Percentiles rank a stretch among this genome's conserved stretches.
phyloP scores from a whole-genome alignment of 2,113 vertebrate genomes.

The Catharus bicknelli region DNA sequence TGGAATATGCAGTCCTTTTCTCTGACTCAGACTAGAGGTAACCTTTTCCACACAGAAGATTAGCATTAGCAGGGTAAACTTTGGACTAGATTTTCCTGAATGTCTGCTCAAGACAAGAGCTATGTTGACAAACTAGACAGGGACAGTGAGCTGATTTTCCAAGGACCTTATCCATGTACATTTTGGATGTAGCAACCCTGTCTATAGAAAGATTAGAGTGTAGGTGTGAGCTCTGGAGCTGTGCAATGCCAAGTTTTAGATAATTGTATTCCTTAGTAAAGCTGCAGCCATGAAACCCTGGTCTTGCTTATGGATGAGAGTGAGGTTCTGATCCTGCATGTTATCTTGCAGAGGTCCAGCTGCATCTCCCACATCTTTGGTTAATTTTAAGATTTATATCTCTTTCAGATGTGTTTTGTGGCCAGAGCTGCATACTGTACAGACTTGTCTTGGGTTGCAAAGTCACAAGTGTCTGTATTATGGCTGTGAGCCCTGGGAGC shows the following conservation, averaged over 20 bases:
- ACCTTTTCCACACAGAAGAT: neutral
- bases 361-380: neutral
- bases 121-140: neutral
- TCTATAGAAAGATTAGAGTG: neutral
- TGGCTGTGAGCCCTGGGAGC: neutral
- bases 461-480: accelerated
- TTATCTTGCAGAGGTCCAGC: neutral
- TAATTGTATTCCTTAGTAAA: neutral
- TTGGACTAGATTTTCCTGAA: neutral
- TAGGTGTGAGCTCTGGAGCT: neutral
- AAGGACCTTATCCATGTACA: neutral
- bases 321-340: neutral
- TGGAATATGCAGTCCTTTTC: neutral
- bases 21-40: neutral
- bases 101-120: neutral
- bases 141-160: neutral
- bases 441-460: neutral
- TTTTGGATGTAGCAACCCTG: neutral
- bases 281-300: neutral
- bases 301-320: accelerated
- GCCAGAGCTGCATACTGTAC: neutral
- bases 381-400: neutral
- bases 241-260: neutral
- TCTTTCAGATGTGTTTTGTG: neutral
- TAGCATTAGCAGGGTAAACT: neutral